Base-by-base conservation (phyloP, 1,140 invertebrate species). In the Polypedilum pembai region DNA sequence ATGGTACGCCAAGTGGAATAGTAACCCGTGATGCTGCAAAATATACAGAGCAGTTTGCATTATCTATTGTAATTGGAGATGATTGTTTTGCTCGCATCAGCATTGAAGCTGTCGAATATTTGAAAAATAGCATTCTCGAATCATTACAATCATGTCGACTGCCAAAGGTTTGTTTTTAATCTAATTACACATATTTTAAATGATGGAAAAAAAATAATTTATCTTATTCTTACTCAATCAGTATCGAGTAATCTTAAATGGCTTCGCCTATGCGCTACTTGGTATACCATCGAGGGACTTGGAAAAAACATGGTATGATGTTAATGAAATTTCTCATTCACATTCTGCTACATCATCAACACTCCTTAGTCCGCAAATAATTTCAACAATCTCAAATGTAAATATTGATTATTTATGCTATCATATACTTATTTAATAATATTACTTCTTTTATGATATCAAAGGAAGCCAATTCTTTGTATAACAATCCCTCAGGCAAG, bases 61-160 rank as follows among this genome's bases (percentile, higher is more conserved):
- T 95, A 79, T 92, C 92, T 1, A 86, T 97, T n/a, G 90, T 95
- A 5, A 85, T 96, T 0, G 95, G 94, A 1, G 93, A 96, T 83
- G 95, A 98, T 82, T 86, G 96, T 75, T 90, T 96, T 7, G 93
- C 94, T 86, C 85, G 94, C 76, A 84, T 95, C 8, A 91, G 91
- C 76, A 88, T 95, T 65, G 88, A 92, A 76, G 91, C 90, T 77
- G 88, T 90, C 77, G 91, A 94, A 82, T 90, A 93, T 79, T 85
- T 95, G 17, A 86, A 94, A 76, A 90, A 87, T 10, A 89, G 91
- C 76, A 86, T 95, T 75, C 85, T 94, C 73, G 87, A 89, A 81
- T 90, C 90, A 15, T 85, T 95, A 75, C 88, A 89, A 78, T 87
- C 89, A 63, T 93, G 91, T 78, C 86, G 88, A 81, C 82, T 91